Evolutionary conservation across 1,140 invertebrate species (phyloP), one percentile per base, ranked within the genome.

Genomic region (Drosophila pallidifrons): DNA sequence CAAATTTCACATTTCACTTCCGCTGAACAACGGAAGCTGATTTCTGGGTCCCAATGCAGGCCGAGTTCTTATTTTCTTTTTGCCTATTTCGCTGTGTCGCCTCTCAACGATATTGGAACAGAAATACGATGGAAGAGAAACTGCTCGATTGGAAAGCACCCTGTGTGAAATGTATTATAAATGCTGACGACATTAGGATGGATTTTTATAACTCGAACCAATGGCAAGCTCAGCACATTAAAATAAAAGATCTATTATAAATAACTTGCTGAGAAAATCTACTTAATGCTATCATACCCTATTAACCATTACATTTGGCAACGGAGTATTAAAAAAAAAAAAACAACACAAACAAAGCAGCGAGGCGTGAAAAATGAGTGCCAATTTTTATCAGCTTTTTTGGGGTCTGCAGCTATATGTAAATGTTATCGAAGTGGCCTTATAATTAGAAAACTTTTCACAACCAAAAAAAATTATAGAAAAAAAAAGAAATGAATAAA

Each of bases 1-100:
- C 71, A 73, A 83, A 83, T 83, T 83, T 83, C 81, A 83, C 77
- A 83, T 83, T 83, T 83, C 81, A 77, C 81, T 80, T 85, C 81
- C 81, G 79, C 66, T 78, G 66, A 72, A 75, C 75, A 82, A 71
- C 70, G 75, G 79, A 82, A 75, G 80, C 70, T 54, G 79, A 82
- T 78, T 81, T 82, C 70, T 63, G 63, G 35, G 45, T 47, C 69
- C 55, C 57, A 38, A 45, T 46, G 43, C 28, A 28, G 15, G 61
- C 46, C 5, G 6, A 13, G 43, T 49, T 45, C 57, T 28, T 35
- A 64, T 67, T 67, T 78, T 82, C 65, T 64, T 70, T 64, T 32
- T 38, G 73, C 60, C 54, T 82, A 82, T 82, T 78, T 75, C 41
- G 49, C 13, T 61, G 30, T 10, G 7, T 3, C 15, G 10, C 16